Conservation (phyloP, 2,888 invertebrate species). For the Barypeithes pellucidus region DNA sequence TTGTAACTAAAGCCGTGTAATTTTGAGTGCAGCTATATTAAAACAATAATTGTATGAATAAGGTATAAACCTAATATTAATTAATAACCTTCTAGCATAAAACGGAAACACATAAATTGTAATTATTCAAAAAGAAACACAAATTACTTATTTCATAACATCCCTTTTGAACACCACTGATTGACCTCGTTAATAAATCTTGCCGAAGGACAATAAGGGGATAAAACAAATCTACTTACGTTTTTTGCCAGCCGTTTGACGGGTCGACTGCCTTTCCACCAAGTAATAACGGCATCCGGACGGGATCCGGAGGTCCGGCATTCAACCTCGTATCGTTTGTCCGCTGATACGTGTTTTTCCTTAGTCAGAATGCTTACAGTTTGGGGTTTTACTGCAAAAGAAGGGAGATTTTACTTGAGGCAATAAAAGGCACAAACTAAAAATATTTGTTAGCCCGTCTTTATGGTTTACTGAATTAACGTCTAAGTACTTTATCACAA, state of each 20-base stretch:
- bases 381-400: conserved; percentile 87
- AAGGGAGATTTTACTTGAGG: conserved; percentile 52
- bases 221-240: conserved; percentile 75
- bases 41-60: too few species aligned
- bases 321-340: conserved; percentile 89
- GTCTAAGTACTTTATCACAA: neutral
- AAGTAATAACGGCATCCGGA: conserved; percentile 88
- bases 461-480: neutral
- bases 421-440: conserved; percentile 2
- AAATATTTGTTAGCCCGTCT: neutral
- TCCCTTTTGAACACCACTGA: conserved; percentile 9
- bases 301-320: conserved; percentile 90
- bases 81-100: too few species aligned
- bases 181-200: conserved; percentile 42
- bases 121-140: conserved; percentile 2
- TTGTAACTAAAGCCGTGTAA: too few species aligned
- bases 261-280: conserved; percentile 91
- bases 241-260: conserved; percentile 86
- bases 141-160: conserved; percentile 19
- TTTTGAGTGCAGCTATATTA: too few species aligned
- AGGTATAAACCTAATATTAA: too few species aligned
- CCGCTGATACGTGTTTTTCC: conserved; percentile 87
- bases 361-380: conserved; percentile 88
- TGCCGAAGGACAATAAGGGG: conserved; percentile 35
- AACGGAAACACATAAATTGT: too few species aligned